Evolutionary conservation across 2,113 vertebrate species (phyloP), one percentile per base, ranked within the genome.

Genomic region (Lepus europaeus): DNA sequence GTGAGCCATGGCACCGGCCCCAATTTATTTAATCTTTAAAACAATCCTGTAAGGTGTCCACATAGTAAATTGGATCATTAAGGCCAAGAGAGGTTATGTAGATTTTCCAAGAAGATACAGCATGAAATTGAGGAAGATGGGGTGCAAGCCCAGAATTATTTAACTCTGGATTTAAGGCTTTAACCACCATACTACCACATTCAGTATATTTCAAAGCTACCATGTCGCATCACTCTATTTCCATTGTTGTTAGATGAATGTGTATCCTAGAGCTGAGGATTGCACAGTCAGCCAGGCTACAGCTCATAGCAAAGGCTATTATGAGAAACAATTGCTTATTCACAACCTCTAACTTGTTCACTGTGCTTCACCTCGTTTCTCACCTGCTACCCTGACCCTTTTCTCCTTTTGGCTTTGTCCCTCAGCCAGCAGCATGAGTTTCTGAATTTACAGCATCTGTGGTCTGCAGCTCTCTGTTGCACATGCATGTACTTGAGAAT

Each of bases 401-500:
- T 77, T 59, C 56, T 77, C 31, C 39, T 64, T 59, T 80, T 68
- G 66, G 51, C 63, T 59, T 87, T 90, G 51, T 81, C 73, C 19
- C 90, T 82, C 66, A 81, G 77, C 70, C 63, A 70, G 77, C 39
- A 68, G 29, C 0, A 0, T 6, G 45, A 66, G 74, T 73, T 90
- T 53, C 66, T 90, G 45, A 29, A 69, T 69, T 68, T 20, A n/a
- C 6, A 73, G 74, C 76, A 56, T 51, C 86, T 77, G 63, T 59
- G 72, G 53, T 66, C 25, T 56, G 69, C 76, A 53, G 39, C 14
- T 89, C 63, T 77, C 74, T 1, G 0, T 64, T 64, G 64, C 86
- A 63, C 53, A 83, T 49, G 72, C 2, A 0, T 80, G 89, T 45
- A 27, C 70, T 72, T 92, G 39, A 89, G 74, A 84, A 84, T 85